Conservation (phyloP, 2,113 vertebrate genomes). For the Poecilia latipinna region DNA sequence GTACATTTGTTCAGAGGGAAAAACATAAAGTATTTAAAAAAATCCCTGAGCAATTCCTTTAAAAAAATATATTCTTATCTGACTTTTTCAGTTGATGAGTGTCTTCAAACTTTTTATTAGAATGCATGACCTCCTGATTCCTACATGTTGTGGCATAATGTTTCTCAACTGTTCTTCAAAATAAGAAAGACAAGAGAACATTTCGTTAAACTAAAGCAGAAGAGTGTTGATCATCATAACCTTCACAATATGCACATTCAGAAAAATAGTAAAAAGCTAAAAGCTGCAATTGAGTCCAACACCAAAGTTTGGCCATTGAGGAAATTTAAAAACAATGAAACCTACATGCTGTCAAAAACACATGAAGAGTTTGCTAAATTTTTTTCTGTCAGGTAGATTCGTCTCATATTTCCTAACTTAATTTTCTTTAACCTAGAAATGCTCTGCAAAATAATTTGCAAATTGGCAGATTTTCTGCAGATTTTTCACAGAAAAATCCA, state of each 20-base stretch:
- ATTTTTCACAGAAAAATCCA: too few species aligned
- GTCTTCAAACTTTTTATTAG: neutral
- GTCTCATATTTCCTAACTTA: too few species aligned
- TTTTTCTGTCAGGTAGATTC: neutral
- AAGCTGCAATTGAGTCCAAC: too few species aligned
- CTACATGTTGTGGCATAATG: neutral
- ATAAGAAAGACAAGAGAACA: neutral
- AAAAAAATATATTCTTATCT: neutral
- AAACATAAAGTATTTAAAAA: neutral
- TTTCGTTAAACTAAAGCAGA: neutral
- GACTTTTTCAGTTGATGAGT: neutral
- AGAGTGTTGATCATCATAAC: neutral
- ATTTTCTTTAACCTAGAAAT: too few species aligned
- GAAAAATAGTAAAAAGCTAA: too few species aligned
- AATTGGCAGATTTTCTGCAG: too few species aligned
- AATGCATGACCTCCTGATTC: neutral
- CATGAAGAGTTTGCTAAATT: neutral
- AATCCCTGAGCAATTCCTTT: neutral
- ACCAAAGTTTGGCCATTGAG: too few species aligned
- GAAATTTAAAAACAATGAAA: neutral
- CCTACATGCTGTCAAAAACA: neutral
- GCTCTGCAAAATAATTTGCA: too few species aligned
- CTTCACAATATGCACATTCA: too few species aligned
- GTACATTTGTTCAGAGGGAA: neutral
- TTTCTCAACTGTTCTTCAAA: neutral